These are phyloP conservation scores for Asarcornis scutulata DNA, from an alignment of 2,113 vertebrate genomes.

Conservation along the genomic window DNA sequence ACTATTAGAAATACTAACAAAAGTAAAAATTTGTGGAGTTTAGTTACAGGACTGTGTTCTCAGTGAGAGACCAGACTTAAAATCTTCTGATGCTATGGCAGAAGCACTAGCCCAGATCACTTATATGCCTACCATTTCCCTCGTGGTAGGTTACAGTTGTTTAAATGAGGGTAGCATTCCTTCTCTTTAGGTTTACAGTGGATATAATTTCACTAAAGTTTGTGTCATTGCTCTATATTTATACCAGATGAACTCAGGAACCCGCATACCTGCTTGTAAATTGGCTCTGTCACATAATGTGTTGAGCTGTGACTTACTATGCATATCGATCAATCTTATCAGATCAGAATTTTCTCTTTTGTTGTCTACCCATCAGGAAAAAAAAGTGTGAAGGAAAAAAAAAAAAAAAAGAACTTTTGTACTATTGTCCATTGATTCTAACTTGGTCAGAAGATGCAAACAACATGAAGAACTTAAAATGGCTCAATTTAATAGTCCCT, in stretches of 20 bases:
- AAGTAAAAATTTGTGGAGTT: background rate
- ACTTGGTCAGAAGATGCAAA: conserved; percentile 2
- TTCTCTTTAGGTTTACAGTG: background rate
- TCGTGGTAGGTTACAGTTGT: background rate
- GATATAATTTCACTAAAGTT: background rate
- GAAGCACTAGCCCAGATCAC: background rate
- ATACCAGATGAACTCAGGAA: background rate
- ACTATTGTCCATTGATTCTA: background rate
- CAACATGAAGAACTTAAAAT: background rate
- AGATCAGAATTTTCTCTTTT: background rate
- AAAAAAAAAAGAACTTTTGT: background rate
- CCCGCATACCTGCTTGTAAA: background rate
- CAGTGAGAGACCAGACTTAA: background rate
- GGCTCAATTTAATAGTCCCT: background rate
- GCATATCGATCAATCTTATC: background rate
- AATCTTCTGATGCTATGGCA: background rate
- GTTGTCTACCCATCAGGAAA: conserved; percentile 26
- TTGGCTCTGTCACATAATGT: rapidly evolving
- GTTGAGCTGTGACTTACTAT: background rate
- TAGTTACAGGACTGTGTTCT: background rate
- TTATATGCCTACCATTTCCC: background rate
- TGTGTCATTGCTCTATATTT: background rate
- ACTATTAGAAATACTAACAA: background rate
- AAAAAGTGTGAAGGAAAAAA: background rate
- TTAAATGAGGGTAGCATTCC: background rate